phyloP scores from a whole-genome alignment of 2,888 invertebrate species.

The Drosophila tripunctata region DNA sequence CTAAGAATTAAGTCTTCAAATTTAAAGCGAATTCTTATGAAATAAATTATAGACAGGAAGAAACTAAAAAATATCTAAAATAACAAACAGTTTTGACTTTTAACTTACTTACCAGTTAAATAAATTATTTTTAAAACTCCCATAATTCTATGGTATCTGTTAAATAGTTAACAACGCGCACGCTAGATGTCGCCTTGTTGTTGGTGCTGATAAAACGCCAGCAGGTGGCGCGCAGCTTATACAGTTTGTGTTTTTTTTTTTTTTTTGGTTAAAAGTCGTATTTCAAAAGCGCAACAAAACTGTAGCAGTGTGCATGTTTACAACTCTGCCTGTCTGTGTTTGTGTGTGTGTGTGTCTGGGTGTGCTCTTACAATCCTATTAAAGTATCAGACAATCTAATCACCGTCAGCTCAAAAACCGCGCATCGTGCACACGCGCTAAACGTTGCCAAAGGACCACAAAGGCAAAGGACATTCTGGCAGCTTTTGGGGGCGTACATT shows the following conservation, averaged over 20 bases:
- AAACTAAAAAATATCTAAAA: not conserved
- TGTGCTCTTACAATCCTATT: conserved; percentile 72
- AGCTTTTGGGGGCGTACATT: not conserved
- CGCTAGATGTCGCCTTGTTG: conserved; percentile 6
- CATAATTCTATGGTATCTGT: not conserved
- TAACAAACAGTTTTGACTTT: not conserved
- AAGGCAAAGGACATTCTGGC: conserved; percentile 14
- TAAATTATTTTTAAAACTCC: too few relatives aligned
- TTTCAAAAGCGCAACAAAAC: conserved; percentile 25
- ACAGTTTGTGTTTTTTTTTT: conserved; percentile 4
- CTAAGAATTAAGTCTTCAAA: not conserved
- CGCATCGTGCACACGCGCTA: conserved; percentile 63
- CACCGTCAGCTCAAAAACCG: conserved; percentile 73
- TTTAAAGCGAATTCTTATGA: too few relatives aligned
- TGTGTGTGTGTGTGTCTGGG: conserved; percentile 19
- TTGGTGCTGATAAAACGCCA: not conserved
- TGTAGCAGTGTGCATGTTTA: not conserved
- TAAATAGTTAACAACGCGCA: not conserved
- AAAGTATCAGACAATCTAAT: conserved; percentile 80
- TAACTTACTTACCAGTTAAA: too few relatives aligned
- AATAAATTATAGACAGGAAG: not conserved
- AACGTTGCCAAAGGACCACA: conserved; percentile 65
- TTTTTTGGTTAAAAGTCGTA: conserved; percentile 13
- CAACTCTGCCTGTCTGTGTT: conserved; percentile 5
- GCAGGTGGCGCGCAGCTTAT: conserved; percentile 1